phyloP scores from a whole-genome alignment of 2,888 invertebrate species.

The Scaptomyza polygonia region DNA sequence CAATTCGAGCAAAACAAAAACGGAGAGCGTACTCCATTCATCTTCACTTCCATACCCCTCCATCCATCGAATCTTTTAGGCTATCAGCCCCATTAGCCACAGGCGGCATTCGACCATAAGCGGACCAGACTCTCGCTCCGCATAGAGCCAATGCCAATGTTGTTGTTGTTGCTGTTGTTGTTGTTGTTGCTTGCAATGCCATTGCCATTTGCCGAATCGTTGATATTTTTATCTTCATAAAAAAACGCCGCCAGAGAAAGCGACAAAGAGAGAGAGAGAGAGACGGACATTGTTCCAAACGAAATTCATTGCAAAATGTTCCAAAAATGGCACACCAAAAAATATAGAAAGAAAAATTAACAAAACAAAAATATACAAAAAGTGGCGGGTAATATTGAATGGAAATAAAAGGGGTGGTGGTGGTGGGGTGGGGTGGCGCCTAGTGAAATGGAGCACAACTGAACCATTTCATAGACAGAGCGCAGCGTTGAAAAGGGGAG shows the following conservation, averaged over 20 bases:
- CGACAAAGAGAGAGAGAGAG: constrained; percentile 28
- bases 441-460: constrained; percentile 12
- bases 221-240: constrained; percentile 78
- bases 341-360: constrained; percentile 20
- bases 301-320: constrained; percentile 73
- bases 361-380: constrained; percentile 7
- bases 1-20: constrained; percentile 59
- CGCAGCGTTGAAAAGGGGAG: constrained; percentile 8
- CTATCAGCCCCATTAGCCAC: constrained; percentile 67
- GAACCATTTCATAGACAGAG: constrained; percentile 40
- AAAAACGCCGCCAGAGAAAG: constrained; percentile 64
- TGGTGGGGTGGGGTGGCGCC: not conserved
- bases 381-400: constrained; percentile 56
- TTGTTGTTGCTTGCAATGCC: constrained; percentile 10
- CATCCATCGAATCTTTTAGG: constrained; percentile 6
- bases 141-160: constrained; percentile 44
- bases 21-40: constrained; percentile 2
- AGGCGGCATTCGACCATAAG: constrained; percentile 50
- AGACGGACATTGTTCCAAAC: constrained; percentile 26
- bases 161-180: constrained; percentile 24
- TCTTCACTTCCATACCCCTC: not conserved
- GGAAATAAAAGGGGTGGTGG: constrained; percentile 32
- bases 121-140: constrained; percentile 35
- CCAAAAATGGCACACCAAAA: constrained; percentile 55
- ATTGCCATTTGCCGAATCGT: constrained; percentile 50